phyloP scores from a whole-genome alignment of 1,140 invertebrate genomes.

The Cydia fagiglandana region DNA sequence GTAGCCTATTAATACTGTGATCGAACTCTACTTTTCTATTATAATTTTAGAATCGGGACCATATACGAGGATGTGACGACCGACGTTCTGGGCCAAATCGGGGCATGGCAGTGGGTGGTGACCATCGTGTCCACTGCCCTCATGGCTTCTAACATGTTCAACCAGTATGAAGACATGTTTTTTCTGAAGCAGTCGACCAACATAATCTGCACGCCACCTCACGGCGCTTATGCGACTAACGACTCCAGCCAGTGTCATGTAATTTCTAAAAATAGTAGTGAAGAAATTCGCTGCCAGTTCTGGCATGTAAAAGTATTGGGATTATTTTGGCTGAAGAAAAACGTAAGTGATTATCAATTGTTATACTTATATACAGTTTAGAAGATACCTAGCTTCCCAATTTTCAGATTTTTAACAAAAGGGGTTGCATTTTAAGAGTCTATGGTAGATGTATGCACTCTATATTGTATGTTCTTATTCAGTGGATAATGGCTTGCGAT shows the following conservation, averaged over 20 bases:
- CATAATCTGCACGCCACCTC: slow-evolving; percentile 47
- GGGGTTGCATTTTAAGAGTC: background rate
- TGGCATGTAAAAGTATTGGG: slow-evolving; percentile 58
- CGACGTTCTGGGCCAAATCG: slow-evolving; percentile 65
- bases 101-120: slow-evolving; percentile 67
- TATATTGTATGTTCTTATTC: slow-evolving; percentile 30
- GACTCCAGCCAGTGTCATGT: slow-evolving; percentile 54
- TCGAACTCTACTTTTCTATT: slow-evolving; percentile 7
- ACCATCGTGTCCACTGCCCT: slow-evolving; percentile 52
- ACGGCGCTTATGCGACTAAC: slow-evolving; percentile 35
- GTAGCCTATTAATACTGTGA: background rate
- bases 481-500: slow-evolving; percentile 69
- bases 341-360: background rate
- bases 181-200: slow-evolving; percentile 47
- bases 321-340: slow-evolving; percentile 27
- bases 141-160: slow-evolving; percentile 52
- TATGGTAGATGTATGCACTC: no score
- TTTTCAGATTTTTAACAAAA: background rate
- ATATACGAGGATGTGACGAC: slow-evolving; percentile 69
- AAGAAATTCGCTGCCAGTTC: slow-evolving; percentile 47
- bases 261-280: slow-evolving; percentile 45
- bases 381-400: background rate
- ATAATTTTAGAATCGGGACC: slow-evolving; percentile 59
- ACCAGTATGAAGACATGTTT: slow-evolving; percentile 61
- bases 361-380: background rate